These are phyloP conservation scores for Peromyscus leucopus DNA, from an alignment of 2,113 vertebrate genomes.

Conservation along the genomic window DNA sequence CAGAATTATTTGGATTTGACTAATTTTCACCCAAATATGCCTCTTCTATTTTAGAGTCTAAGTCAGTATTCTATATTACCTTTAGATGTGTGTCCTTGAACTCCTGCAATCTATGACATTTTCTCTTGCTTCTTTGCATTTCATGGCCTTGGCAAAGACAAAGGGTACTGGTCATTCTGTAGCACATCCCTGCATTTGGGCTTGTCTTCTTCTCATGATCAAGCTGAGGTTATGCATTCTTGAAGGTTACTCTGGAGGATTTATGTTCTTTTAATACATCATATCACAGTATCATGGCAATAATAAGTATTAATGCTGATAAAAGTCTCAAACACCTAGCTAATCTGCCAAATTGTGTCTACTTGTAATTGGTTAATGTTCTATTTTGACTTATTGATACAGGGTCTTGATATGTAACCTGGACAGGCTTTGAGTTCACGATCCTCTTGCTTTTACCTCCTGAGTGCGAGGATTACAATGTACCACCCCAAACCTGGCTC, in stretches of 20 bases:
- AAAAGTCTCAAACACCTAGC: neutral
- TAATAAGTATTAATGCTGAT: neutral
- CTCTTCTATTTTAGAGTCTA: constrained; percentile 21
- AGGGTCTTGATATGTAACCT: neutral
- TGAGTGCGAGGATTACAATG: neutral
- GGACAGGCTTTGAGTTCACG: neutral
- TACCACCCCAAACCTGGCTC: neutral
- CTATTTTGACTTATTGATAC: neutral
- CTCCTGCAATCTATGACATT: neutral
- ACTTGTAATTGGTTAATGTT: neutral
- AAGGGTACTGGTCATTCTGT: constrained; percentile 36
- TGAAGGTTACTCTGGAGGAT: neutral
- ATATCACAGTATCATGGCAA: neutral
- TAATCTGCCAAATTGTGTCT: constrained; percentile 36
- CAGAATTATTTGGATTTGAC: constrained; percentile 14
- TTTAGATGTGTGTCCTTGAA: neutral
- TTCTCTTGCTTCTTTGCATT: constrained; percentile 25
- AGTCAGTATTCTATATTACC: neutral
- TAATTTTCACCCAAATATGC: neutral
- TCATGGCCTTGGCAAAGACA: neutral
- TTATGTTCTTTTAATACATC: neutral
- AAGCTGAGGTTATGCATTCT: neutral
- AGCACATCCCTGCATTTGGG: neutral
- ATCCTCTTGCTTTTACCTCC: neutral
- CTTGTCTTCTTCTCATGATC: constrained; percentile 21